Evolutionary conservation across 2,797 vertebrate genomes (phyloP).

Genomic region (Pipistrellus pygmaeus): DNA sequence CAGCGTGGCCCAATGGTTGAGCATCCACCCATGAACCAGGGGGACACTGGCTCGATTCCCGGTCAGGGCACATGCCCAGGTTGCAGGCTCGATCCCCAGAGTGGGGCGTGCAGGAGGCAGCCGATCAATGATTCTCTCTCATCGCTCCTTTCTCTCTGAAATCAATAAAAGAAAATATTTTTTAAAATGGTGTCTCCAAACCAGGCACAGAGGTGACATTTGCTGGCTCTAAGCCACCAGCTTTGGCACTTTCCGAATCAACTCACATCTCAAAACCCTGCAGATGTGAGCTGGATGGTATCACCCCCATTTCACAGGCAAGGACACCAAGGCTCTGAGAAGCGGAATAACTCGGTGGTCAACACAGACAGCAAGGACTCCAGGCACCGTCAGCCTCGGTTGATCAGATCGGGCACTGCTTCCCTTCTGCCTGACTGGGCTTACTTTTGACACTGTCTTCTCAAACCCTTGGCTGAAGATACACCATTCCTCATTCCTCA

Average conservation of each 20-base stretch:
- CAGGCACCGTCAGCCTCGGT: accelerated
- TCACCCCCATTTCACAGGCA: background rate
- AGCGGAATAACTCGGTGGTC: background rate
- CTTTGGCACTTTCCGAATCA: background rate
- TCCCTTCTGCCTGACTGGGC: background rate
- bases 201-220: background rate
- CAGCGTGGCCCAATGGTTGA: too few relatives aligned
- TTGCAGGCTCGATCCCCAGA: too few relatives aligned
- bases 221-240: background rate
- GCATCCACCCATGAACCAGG: too few relatives aligned
- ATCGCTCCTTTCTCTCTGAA: too few relatives aligned
- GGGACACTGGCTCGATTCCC: too few relatives aligned
- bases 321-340: background rate
- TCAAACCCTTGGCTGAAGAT: background rate
- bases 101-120: too few relatives aligned
- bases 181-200: background rate
- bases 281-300: accelerated
- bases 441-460: background rate
- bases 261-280: background rate
- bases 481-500: background rate
- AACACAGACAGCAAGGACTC: background rate
- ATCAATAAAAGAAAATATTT: too few relatives aligned
- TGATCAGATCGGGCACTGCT: background rate
- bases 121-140: too few relatives aligned
- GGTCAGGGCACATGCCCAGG: too few relatives aligned